Evolutionary conservation across 2,797 vertebrate species (phyloP).

Genomic region (Parauchenoglanis punctatus): DNA sequence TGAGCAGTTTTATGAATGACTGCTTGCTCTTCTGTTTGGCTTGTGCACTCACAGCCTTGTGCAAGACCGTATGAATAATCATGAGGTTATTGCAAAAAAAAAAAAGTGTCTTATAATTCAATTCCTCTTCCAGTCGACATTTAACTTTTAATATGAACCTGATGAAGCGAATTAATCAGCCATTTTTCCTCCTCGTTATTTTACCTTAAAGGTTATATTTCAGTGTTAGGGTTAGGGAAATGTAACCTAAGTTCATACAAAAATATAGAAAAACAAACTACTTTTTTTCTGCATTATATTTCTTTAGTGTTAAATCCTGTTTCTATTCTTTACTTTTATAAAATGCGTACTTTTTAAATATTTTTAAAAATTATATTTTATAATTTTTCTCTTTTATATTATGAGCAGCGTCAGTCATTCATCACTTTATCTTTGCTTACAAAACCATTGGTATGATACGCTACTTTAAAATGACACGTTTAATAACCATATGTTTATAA

Average conservation of each 20-base stretch:
- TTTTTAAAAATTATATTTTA: too few species aligned
- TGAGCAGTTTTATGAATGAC: not conserved
- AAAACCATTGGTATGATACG: not conserved
- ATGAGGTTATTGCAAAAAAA: not conserved
- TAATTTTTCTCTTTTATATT: too few species aligned
- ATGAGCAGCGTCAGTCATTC: not conserved
- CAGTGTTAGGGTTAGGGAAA: not conserved
- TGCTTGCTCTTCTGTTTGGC: not conserved
- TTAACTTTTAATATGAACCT: not conserved
- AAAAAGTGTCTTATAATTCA: not conserved
- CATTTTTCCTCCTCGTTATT: not conserved
- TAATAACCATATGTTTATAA: not conserved
- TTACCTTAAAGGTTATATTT: not conserved
- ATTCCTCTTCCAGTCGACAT: not conserved
- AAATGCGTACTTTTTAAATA: too few species aligned
- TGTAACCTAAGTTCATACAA: not conserved
- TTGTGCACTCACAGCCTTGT: not conserved
- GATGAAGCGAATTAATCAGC: not conserved
- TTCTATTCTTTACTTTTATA: too few species aligned
- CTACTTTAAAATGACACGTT: not conserved
- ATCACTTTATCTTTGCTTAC: not conserved
- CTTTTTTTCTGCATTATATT: too few species aligned
- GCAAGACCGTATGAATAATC: not conserved
- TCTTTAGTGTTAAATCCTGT: too few species aligned
- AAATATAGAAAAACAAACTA: too few species aligned